Evolutionary conservation across 2,888 invertebrate species (phyloP).

Genomic region (Creontiades dilutus): DNA sequence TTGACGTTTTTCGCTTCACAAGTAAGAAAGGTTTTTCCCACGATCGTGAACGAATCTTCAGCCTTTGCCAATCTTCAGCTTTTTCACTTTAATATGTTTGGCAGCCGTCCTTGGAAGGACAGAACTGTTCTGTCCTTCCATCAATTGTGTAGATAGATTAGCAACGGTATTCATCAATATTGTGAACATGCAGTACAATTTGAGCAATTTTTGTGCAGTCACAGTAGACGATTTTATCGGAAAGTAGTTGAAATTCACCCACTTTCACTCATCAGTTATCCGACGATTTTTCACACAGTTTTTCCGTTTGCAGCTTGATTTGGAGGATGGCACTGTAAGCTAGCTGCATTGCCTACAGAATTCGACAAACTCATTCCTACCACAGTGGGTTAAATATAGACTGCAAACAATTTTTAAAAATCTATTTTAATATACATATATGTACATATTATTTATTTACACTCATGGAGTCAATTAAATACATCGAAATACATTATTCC

Average conservation of each 20-base stretch:
- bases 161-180: no score
- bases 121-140: no score
- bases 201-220: background rate
- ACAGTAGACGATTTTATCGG: background rate
- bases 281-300: background rate
- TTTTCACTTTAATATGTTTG: no score
- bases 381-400: background rate
- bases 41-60: no score
- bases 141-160: no score
- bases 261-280: background rate
- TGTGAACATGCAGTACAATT: no score
- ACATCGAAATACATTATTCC: background rate
- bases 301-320: conserved; percentile 16
- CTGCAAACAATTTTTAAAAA: background rate
- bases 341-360: background rate
- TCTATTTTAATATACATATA: no score
- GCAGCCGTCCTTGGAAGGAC: no score
- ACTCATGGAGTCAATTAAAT: background rate
- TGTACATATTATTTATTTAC: no score
- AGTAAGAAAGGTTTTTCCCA: no score
- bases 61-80: no score
- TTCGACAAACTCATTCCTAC: background rate
- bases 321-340: conserved; percentile 41
- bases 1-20: no score
- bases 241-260: background rate